Evolutionary conservation across 37 sponge, comb jelly and placozoan species (phyloP), one percentile per base, ranked within the genome.

Genomic region (Beroe forskalii): DNA sequence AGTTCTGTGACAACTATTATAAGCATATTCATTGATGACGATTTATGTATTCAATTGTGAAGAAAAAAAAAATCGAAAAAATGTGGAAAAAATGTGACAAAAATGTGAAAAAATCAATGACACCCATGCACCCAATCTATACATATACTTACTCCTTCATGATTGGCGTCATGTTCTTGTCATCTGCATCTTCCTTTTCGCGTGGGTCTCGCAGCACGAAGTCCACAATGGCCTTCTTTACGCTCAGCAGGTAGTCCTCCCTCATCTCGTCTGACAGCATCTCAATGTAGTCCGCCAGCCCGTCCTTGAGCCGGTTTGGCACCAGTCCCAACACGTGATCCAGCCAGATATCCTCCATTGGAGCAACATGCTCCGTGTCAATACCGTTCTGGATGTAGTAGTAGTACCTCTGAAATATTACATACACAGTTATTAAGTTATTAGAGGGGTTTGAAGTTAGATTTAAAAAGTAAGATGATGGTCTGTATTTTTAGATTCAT

Each of bases 321-420:
- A 95, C 91, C 62, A 91, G 76, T 0, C 61, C 4, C 60, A 97
- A 91, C 0, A 96, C 93, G 67, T 95, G 62, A 14, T 60, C 61
- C 14, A 97, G 91, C 95, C 95, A 96, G 30, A 95, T 94, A 76
- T 97, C 99, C 66, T 97, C 99, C 94, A 97, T 91, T 0, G 99
- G 99, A 20, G 99, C 96, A 1, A 97, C 94, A 89, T 96, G 96
- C 27, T 94, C 94, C 2, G 99, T 97, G 91, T 97, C 99, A 28
- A 97, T 96, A 12, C 99, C 99, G 92, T 96, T 93, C 44, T 96
- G 94, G 60, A 97, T 96, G 93, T 97, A 97, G 93, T 97, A 97
- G 44, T 93, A 92, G 90, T 97, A 97, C 36, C 99, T 92, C 97
- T 97, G 90, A n/a, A 61, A 17, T n/a, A n/a, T 63, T 24, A 36